Evolutionary conservation across 2,888 invertebrate species (phyloP), one percentile per base, ranked within the genome.

Genomic region (Hydrotaea cyrtoneurina): DNA sequence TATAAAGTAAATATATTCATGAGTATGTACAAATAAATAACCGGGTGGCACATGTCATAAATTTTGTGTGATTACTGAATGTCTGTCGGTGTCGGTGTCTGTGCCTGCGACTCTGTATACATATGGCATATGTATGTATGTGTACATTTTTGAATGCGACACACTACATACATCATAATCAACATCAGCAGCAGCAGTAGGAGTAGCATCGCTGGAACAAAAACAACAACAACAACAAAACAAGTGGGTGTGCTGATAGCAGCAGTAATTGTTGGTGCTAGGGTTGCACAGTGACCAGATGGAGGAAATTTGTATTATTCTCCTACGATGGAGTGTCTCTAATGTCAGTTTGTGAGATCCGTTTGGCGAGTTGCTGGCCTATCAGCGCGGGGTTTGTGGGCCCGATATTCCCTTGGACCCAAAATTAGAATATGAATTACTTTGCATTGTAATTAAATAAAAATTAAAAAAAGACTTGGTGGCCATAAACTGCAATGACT

Each of bases 21-120:
- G 72, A 83, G 66, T 46, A 23, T 72, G 39, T 66, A 57, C 46
- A 64, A 77, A 73, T 75, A 55, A 71, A 57, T 43, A 64, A 79
- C 72, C 64, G 79, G 21, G n/a, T 77, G 66, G 43, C 31, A 74
- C 26, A 77, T 77, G 71, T 77, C 80, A 83, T 80, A 77, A 83
- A 80, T 77, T 80, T 69, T 36, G 17, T 66, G n/a, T 57, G 75
- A 72, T 79, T 59, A 72, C 57, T 36, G 50, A 19, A 11, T 39
- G 15, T 66, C 43, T 57, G 15, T 39, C n/a, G n/a, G n/a, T n/a
- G n/a, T n/a, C n/a, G n/a, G 0, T 71, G 36, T 71, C 17, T 17
- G 3, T 53, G 64, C 31, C 43, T 74, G 7, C 31, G 50, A 50
- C 19, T 21, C 50, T 36, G 31, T 59, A 43, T 59, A 46, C 23